Evolutionary conservation across 2,797 vertebrate genomes (phyloP), one percentile per base, ranked within the genome.

Genomic region (Luscinia luscinia): DNA sequence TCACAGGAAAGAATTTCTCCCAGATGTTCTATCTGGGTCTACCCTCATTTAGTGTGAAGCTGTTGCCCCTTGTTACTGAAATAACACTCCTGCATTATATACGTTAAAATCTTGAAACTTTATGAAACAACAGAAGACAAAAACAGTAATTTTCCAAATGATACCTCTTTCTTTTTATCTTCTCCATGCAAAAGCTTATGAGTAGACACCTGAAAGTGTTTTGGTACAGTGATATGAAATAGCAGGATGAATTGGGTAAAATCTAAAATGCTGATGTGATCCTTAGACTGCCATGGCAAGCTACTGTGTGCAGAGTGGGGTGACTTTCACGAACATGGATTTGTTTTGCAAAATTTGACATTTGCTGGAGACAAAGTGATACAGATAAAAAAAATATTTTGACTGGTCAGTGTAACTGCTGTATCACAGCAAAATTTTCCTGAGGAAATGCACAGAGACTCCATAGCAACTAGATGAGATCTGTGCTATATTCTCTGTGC

Each of bases 391-490:
- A 22, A 55, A 22, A 52, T 79, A 20, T 36, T 83, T 80, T 66
- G 45, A 3, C 36, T 27, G 61, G 63, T 61, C 70, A 73, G 73
- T 23, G 57, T 45, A 43, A 36, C 17, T 76, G 77, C 51, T 54
- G 12, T 22, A 13, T 13, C 24, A 1, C n/a, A 49, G 64, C 26
- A 58, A 15, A 12, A 22, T 87, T 49, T 75, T 66, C 40, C 40
- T 27, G 58, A 26, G 75, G 84, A 43, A 48, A 13, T 26, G 59
- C 74, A 7, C 1, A 1, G 63, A 81, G 67, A 22, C 69, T 79
- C 87, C 76, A 79, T 92, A 69, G 91, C 94, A 97, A 93, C 94
- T 40, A 15, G 85, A 32, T 22, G 5, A 55, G 55, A 28, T 24
- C 2, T 5, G 28, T 21, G 66, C 55, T n/a, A 2, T 61, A 17